Conservation (phyloP, 2,888 invertebrate species). For the Achlya flavicornis region DNA sequence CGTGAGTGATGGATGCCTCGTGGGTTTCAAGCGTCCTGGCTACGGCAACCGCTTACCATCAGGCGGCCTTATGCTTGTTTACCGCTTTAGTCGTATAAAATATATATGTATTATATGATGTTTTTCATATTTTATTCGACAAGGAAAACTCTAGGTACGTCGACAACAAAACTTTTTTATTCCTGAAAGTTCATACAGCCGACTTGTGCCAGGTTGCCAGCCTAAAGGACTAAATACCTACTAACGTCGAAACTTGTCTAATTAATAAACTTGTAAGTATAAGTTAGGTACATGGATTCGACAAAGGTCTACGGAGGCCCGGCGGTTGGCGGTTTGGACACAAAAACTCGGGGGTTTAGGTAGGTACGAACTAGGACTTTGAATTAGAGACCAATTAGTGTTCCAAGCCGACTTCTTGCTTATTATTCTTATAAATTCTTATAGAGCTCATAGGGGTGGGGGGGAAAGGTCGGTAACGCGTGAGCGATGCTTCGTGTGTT, state of each 20-base stretch:
- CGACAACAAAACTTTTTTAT: not conserved
- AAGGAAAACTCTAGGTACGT: not conserved
- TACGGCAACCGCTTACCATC: too few species aligned
- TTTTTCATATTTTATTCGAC: not conserved
- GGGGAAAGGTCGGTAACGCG: too few species aligned
- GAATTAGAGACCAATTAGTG: constrained; percentile 3
- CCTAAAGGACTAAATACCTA: not conserved
- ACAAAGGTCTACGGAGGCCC: not conserved
- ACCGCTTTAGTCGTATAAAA: too few species aligned
- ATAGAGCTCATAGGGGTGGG: too few species aligned
- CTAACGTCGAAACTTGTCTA: constrained; percentile 5
- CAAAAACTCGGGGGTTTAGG: not conserved
- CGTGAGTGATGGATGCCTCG: too few species aligned
- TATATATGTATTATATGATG: too few species aligned
- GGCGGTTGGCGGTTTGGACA: not conserved
- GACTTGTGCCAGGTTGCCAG: not conserved
- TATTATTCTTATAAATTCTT: too few species aligned
- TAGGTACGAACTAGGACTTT: not conserved
- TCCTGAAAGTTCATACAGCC: not conserved
- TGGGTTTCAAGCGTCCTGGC: too few species aligned
- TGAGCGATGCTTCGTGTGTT: too few species aligned
- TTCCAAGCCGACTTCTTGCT: not conserved
- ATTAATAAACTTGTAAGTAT: constrained; percentile 3
- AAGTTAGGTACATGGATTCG: constrained; percentile 1
- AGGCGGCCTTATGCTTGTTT: too few species aligned